Conservation (phyloP, 1,140 invertebrate species). For the Nymphalis io region DNA sequence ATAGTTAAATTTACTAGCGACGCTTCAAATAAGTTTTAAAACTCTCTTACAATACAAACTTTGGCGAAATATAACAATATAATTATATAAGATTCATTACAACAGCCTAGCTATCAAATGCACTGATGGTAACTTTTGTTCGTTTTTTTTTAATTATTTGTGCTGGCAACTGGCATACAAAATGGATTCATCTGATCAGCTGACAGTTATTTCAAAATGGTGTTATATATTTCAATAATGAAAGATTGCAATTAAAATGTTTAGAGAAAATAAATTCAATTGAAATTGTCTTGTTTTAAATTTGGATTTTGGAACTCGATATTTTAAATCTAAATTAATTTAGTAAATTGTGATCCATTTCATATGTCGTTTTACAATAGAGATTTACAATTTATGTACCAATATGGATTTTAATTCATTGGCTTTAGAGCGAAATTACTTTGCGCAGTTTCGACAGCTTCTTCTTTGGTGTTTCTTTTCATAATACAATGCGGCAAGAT, state of each 20-base stretch:
- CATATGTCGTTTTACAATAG: conserved; percentile 21
- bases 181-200: conserved; percentile 21
- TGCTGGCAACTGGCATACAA: conserved; percentile 24
- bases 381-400: not conserved
- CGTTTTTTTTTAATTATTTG: conserved; percentile 19
- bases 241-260: too few species aligned
- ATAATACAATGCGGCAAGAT: conserved; percentile 35
- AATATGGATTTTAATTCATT: conserved; percentile 15
- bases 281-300: too few species aligned
- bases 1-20: conserved; percentile 60
- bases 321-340: too few species aligned
- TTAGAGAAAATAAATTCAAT: too few species aligned
- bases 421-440: conserved; percentile 14
- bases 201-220: not conserved
- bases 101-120: conserved; percentile 73
- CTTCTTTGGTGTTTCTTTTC: conserved; percentile 28
- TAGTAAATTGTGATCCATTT: conserved; percentile 22
- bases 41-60: conserved; percentile 74
- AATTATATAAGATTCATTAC: conserved; percentile 61
- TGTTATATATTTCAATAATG: not conserved
- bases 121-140: conserved; percentile 45
- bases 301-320: too few species aligned
- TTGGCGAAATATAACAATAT: conserved; percentile 77
- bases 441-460: conserved; percentile 46
- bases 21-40: conserved; percentile 61